Conservation (phyloP, 2,888 invertebrate genomes). For the Agrochola lychnidis region DNA sequence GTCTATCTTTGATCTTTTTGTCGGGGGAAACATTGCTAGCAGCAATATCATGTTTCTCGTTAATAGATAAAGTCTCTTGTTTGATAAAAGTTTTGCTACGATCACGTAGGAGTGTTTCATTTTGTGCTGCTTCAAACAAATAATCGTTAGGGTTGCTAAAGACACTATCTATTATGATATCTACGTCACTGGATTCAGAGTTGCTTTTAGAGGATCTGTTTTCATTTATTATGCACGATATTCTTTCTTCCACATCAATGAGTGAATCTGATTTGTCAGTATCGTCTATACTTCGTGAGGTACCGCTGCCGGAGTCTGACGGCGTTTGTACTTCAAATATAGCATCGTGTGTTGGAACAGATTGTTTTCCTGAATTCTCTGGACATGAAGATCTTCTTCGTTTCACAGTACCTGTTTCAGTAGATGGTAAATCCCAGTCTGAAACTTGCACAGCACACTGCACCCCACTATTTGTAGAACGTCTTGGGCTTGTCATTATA, state of each 20-base stretch:
- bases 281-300: conserved; percentile 82
- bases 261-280: conserved; percentile 83
- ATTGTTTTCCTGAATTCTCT: conserved; percentile 77
- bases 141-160: conserved; percentile 79
- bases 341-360: conserved; percentile 74
- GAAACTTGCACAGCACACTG: conserved; percentile 84
- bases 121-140: conserved; percentile 72
- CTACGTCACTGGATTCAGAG: conserved; percentile 87
- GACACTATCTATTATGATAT: conserved; percentile 84
- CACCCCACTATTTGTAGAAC: conserved; percentile 84
- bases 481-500: conserved; percentile 90
- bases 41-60: conserved; percentile 72
- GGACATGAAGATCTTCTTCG: conserved; percentile 91
- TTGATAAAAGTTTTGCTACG: conserved; percentile 85
- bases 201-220: conserved; percentile 88
- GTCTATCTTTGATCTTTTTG: conserved; percentile 81
- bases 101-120: conserved; percentile 77
- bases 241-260: conserved; percentile 87
- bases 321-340: conserved; percentile 85
- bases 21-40: conserved; percentile 71
- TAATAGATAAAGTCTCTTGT: conserved; percentile 71
- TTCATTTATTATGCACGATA: conserved; percentile 87
- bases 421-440: conserved; percentile 94
- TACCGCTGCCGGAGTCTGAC: conserved; percentile 86
- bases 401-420: conserved; percentile 93